These are phyloP conservation scores for Falco rusticolus DNA, from an alignment of 2,797 vertebrate genomes.

Conservation along the genomic window DNA sequence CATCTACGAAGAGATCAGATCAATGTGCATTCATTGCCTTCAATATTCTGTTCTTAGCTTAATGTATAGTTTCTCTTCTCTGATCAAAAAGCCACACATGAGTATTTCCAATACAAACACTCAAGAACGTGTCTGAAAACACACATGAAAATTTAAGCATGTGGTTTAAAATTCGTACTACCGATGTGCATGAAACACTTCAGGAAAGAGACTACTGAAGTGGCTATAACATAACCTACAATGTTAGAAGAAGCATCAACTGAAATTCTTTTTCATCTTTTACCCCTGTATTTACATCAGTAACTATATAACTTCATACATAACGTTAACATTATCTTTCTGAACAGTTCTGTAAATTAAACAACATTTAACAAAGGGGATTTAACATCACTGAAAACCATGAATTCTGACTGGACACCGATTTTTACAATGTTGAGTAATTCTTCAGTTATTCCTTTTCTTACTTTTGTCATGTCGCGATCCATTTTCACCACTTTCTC, in stretches of 20 bases:
- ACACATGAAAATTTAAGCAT: neutral
- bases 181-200: neutral
- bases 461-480: constrained; percentile 98
- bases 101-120: neutral
- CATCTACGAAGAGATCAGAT: neutral
- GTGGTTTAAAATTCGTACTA: neutral
- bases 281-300: neutral
- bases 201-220: neutral
- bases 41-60: neutral
- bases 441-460: neutral
- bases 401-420: neutral
- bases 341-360: neutral
- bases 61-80: neutral
- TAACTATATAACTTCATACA: neutral
- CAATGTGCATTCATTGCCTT: neutral
- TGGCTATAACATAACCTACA: neutral
- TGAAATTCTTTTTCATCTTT: neutral
- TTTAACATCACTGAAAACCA: neutral
- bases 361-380: neutral
- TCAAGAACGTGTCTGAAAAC: neutral
- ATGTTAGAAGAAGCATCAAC: neutral
- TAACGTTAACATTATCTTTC: neutral
- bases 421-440: neutral
- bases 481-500: constrained; percentile 99
- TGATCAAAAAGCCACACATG: neutral